Evolutionary conservation across 2,888 invertebrate species (phyloP).

Genomic region (Pseudanteris insignis): DNA sequence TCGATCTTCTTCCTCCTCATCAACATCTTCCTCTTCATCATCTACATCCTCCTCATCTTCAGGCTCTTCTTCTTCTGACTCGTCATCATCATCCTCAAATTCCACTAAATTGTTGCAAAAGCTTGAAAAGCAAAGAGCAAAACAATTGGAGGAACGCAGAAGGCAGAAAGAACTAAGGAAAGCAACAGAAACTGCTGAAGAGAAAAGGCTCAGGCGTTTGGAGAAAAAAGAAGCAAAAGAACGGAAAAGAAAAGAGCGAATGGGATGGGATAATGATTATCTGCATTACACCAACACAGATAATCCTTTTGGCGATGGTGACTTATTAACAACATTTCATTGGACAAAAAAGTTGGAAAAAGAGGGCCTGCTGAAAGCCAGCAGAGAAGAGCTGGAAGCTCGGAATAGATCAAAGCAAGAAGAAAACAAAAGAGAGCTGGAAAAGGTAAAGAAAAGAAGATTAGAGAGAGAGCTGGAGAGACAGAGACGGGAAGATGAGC

Average conservation of each 20-base stretch:
- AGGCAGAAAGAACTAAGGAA: slow-evolving; percentile 81
- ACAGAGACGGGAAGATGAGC: slow-evolving; percentile 82
- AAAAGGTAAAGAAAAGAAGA: slow-evolving; percentile 91
- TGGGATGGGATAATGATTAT: slow-evolving; percentile 98
- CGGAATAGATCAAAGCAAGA: slow-evolving; percentile 87
- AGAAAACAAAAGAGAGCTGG: slow-evolving; percentile 90
- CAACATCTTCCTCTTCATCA: slow-evolving; percentile 7
- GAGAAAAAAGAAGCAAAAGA: slow-evolving; percentile 93
- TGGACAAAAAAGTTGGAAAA: slow-evolving; percentile 97
- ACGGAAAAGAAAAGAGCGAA: slow-evolving; percentile 83
- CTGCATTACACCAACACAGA: slow-evolving; percentile 97
- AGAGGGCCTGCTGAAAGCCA: slow-evolving; percentile 84
- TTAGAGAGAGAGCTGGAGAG: slow-evolving; percentile 89
- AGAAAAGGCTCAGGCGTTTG: slow-evolving; percentile 85
- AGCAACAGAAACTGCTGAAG: slow-evolving; percentile 93
- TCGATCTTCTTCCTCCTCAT: slow-evolving; percentile 15
- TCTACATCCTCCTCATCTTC: slow-evolving; percentile 30
- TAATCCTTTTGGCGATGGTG: slow-evolving; percentile 98
- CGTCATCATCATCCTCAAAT: slow-evolving; percentile 20
- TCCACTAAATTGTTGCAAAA: slow-evolving; percentile 74
- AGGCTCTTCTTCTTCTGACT: slow-evolving; percentile 24
- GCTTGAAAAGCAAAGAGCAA: slow-evolving; percentile 76
- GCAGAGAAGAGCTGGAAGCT: slow-evolving; percentile 82
- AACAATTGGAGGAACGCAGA: slow-evolving; percentile 73
- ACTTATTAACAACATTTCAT: slow-evolving; percentile 92